Evolutionary conservation across 2,113 vertebrate species (phyloP), one percentile per base, ranked within the genome.

Genomic region (Butorides virescens): DNA sequence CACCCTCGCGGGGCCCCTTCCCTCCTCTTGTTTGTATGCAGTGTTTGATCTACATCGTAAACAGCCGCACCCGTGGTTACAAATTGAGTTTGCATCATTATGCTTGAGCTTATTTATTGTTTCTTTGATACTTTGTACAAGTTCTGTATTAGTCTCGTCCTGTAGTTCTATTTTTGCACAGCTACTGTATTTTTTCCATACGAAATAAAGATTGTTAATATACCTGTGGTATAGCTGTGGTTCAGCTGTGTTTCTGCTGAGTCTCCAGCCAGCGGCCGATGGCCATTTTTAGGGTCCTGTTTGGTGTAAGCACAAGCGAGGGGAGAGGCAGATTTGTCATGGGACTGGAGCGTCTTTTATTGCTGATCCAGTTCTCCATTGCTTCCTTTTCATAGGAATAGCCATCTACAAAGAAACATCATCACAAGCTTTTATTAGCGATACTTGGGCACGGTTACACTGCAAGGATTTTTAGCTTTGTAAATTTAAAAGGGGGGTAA

Each of bases 151-250:
- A 98, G 98, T 98, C 98, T 98, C 86, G 90, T 97, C 96, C 95
- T 86, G 97, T 98, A 99, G 99, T 99, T 99, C 99, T 98, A 91
- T 98, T 99, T 99, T 99, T 99, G 99, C 99, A 99, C 99, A 99
- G 99, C 98, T 98, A 98, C 98, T 98, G 98, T 98, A 98, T 91
- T 98, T 98, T 97, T 98, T 92, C 96, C 97, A 56, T 97, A 95
- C 84, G 94, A 97, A 98, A 98, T 98, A 98, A 98, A 98, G 92
- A 95, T 70, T 83, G 96, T 98, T 97, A 97, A 92, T 97, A 97
- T 80, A 98, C 59, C 65, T 75, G 66, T 62, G 88, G 50, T n/a
- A n/a, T n/a, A n/a, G n/a, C n/a, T n/a, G 62, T 14, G 13, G 8
- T 67, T 75, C n/a, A 44, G 21, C 73, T 77, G 50, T 88, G 74